These are phyloP conservation scores for Cyprinodon tularosa DNA, from an alignment of 2,113 vertebrate species.

Conservation along the genomic window DNA sequence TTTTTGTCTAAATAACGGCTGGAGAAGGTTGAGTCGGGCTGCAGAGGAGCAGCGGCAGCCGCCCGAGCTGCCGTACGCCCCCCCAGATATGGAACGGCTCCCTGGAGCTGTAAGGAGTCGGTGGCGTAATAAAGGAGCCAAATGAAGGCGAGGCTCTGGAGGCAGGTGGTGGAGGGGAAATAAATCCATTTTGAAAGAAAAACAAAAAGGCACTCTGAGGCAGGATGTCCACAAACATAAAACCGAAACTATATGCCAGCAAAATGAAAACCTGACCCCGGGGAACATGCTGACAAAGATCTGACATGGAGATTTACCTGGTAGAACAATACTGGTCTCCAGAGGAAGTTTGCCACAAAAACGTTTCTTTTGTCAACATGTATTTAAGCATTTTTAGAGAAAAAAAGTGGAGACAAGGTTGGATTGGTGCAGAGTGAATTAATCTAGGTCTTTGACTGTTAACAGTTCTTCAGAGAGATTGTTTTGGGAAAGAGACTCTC, in stretches of 20 bases:
- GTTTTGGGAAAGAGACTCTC: too few species aligned
- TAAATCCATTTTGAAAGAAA: not conserved
- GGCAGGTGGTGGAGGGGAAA: not conserved
- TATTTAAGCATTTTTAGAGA: too few species aligned
- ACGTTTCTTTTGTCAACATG: too few species aligned
- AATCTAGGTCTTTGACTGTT: too few species aligned
- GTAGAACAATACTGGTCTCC: not conserved
- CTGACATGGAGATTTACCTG: not conserved
- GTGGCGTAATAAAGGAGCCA: not conserved
- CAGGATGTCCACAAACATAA: not conserved
- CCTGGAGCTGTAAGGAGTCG: not conserved
- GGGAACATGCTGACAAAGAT: not conserved
- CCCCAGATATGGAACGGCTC: not conserved
- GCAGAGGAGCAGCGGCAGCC: not conserved
- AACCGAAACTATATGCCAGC: not conserved
- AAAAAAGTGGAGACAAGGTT: too few species aligned
- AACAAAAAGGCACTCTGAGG: not conserved
- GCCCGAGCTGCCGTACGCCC: not conserved
- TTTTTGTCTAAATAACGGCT: conserved; percentile 23
- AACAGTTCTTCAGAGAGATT: too few species aligned
- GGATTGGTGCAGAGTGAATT: too few species aligned
- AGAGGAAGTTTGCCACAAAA: not conserved
- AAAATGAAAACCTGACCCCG: not conserved
- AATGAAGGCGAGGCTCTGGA: not conserved
- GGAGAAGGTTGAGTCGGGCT: not conserved